Conservation (phyloP, 2,113 vertebrate species). For the Aplodontia rufa region DNA sequence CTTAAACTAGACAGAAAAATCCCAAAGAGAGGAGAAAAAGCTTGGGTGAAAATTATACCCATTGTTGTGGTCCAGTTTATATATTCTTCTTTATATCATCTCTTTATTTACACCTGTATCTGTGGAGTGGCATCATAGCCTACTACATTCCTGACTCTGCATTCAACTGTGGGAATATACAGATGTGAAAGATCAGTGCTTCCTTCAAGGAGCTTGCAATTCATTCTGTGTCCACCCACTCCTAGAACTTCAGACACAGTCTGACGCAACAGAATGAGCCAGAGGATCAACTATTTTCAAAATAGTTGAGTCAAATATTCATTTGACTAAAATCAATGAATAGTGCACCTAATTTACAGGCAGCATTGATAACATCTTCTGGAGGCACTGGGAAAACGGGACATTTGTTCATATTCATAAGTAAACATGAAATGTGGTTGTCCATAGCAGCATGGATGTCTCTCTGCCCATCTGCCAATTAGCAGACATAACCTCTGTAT, state of each 20-base stretch:
- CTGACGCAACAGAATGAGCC: background rate
- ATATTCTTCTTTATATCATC: background rate
- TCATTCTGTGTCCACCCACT: background rate
- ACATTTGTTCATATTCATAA: background rate
- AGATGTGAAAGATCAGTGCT: background rate
- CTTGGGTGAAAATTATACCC: accelerated
- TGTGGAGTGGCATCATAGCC: background rate
- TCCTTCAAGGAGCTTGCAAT: background rate
- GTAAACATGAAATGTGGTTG: background rate
- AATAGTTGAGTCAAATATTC: background rate
- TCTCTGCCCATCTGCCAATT: background rate
- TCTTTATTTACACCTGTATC: background rate
- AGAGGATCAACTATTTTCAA: background rate
- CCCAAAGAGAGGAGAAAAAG: background rate
- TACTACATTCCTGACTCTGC: background rate
- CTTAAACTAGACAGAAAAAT: background rate
- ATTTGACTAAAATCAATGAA: background rate
- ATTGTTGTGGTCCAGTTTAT: background rate
- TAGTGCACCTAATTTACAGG: background rate
- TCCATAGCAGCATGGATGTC: accelerated
- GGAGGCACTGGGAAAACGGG: background rate
- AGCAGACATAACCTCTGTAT: background rate
- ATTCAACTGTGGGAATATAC: background rate
- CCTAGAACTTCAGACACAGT: background rate
- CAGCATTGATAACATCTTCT: background rate